Conservation (phyloP, 2,113 vertebrate genomes). For the Elgaria multicarinata region DNA sequence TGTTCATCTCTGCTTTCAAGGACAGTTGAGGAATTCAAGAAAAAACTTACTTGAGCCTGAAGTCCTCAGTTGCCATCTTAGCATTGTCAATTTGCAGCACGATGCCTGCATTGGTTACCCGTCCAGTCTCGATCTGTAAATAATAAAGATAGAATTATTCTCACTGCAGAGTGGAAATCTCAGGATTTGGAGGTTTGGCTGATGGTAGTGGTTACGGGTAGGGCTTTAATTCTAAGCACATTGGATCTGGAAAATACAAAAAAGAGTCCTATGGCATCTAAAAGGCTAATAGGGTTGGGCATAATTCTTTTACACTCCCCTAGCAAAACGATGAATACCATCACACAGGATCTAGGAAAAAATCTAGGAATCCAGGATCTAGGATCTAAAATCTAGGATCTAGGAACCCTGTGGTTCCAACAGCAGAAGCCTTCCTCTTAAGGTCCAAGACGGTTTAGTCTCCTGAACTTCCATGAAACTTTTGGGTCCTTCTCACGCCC, state of each 20-base stretch:
- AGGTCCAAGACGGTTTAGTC: too few relatives aligned
- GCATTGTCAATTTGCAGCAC: slow-evolving; percentile 82
- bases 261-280: neutral
- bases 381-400: too few relatives aligned
- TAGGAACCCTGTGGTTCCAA: neutral
- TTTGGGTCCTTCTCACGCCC: too few relatives aligned
- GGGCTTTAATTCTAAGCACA: neutral
- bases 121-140: slow-evolving; percentile 78
- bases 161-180: neutral
- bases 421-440: too few relatives aligned
- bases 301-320: neutral
- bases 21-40: slow-evolving; percentile 3
- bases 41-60: slow-evolving; percentile 81
- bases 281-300: neutral
- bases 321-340: neutral
- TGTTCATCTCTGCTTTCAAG: slow-evolving; percentile 27
- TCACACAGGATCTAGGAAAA: too few relatives aligned
- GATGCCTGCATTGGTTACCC: slow-evolving; percentile 78
- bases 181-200: neutral
- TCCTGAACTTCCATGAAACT: too few relatives aligned
- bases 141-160: slow-evolving; percentile 20
- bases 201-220: too few relatives aligned
- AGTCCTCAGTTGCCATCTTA: slow-evolving; percentile 82
- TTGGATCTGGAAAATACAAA: neutral
- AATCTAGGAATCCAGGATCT: too few relatives aligned